Conservation (phyloP, 2,797 vertebrate species). For the Anguilla megastoma region DNA sequence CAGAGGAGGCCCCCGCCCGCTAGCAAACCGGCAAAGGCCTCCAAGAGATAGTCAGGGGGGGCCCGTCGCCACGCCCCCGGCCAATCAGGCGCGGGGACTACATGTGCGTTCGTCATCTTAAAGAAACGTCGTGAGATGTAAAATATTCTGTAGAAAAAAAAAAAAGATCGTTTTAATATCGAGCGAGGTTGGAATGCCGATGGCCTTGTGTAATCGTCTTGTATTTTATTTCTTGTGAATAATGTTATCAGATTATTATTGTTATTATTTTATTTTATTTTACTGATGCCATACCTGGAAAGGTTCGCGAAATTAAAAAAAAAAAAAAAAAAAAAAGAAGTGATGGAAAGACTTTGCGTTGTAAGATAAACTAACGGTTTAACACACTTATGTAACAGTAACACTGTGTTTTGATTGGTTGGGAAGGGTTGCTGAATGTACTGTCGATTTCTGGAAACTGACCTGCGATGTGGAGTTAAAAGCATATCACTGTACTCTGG, state of each 20-base stretch:
- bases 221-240: slow-evolving; percentile 91
- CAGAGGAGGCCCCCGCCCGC: slow-evolving; percentile 82
- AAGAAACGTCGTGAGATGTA: slow-evolving; percentile 88
- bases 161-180: slow-evolving; percentile 89
- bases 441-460: slow-evolving; percentile 81
- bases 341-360: slow-evolving; percentile 63
- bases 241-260: slow-evolving; percentile 74
- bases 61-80: neutral
- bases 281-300: slow-evolving; percentile 78
- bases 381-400: slow-evolving; percentile 78
- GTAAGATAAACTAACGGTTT: slow-evolving; percentile 80
- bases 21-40: slow-evolving; percentile 87
- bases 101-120: slow-evolving; percentile 80
- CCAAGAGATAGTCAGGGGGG: slow-evolving; percentile 87
- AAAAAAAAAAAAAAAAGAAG: slow-evolving; percentile 56
- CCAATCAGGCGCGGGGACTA: slow-evolving; percentile 62
- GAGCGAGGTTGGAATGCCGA: slow-evolving; percentile 87
- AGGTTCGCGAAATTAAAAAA: slow-evolving; percentile 68
- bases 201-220: slow-evolving; percentile 94
- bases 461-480: slow-evolving; percentile 61
- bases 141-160: slow-evolving; percentile 94
- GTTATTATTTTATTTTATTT: slow-evolving; percentile 66
- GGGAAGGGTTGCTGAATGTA: slow-evolving; percentile 82
- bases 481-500: slow-evolving; percentile 69
- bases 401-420: slow-evolving; percentile 66